These are phyloP conservation scores for Psittacula derbiana DNA, from an alignment of 2,797 vertebrate genomes.

Conservation along the genomic window DNA sequence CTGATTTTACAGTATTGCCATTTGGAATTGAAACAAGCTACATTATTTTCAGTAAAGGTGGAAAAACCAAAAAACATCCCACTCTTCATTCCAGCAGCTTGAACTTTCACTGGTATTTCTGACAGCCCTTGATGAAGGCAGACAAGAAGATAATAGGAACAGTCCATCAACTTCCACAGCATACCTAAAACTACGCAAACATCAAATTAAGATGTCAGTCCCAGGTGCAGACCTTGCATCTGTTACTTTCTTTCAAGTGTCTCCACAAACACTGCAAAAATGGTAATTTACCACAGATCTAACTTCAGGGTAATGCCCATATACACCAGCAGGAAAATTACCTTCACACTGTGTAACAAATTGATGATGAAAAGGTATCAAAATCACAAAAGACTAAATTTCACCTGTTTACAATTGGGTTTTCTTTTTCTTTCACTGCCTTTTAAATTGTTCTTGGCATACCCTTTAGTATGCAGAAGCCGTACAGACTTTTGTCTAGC, in stretches of 20 bases:
- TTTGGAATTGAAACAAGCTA: conserved; percentile 19
- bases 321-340: not conserved
- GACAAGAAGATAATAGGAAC: conserved; percentile 16
- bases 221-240: not conserved
- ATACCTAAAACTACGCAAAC: not conserved
- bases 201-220: conserved; percentile 12
- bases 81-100: not conserved
- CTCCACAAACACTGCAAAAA: not conserved
- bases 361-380: not conserved
- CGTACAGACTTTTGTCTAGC: not conserved
- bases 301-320: not conserved
- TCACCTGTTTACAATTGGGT: not conserved
- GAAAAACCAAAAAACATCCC: not conserved
- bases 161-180: conserved; percentile 1
- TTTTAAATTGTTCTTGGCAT: not conserved
- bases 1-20: not conserved
- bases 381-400: not conserved
- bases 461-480: rapidly evolving
- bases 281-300: not conserved
- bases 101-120: conserved; percentile 6
- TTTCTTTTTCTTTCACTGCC: not conserved
- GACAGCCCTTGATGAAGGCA: conserved; percentile 15
- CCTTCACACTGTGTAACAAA: not conserved
- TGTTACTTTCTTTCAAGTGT: not conserved
- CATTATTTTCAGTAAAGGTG: not conserved